A percentile compares a stretch with the other conserved stretches of the same genome.
Conservation (phyloP, 2,888 invertebrate genomes). For the Napeogenes sylphis region DNA sequence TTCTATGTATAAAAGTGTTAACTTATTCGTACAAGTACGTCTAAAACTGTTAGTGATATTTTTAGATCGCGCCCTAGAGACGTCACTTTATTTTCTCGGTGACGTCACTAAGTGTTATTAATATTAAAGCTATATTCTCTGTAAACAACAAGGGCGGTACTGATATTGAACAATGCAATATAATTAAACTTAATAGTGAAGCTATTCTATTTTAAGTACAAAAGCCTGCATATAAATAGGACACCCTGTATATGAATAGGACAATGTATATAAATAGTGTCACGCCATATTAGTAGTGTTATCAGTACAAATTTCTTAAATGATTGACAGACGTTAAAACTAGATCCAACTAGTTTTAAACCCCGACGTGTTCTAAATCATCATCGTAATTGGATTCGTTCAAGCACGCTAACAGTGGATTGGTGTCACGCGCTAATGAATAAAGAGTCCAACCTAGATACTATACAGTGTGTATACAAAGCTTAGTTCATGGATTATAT, state of each 20-base stretch:
- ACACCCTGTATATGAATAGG: too few relatives aligned
- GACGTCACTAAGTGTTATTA: slow-evolving; percentile 17
- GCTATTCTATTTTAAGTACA: too few relatives aligned
- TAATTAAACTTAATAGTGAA: not conserved
- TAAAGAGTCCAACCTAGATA: slow-evolving; percentile 33
- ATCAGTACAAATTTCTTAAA: too few relatives aligned
- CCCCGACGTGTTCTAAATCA: slow-evolving; percentile 25
- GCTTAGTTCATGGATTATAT: too few relatives aligned
- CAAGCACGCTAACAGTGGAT: slow-evolving; percentile 78
- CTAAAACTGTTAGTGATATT: slow-evolving; percentile 7
- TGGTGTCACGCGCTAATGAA: slow-evolving; percentile 76
- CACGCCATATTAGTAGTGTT: too few relatives aligned
- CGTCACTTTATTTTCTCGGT: not conserved
- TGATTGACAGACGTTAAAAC: too few relatives aligned
- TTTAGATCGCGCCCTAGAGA: not conserved
- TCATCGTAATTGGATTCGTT: slow-evolving; percentile 52
- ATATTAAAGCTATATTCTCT: slow-evolving; percentile 7
- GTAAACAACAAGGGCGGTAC: not conserved
- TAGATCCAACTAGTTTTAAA: slow-evolving; percentile 21
- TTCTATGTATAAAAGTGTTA: not conserved
- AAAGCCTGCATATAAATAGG: too few relatives aligned
- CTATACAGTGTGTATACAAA: too few relatives aligned
- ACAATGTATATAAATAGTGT: too few relatives aligned
- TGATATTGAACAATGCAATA: not conserved
- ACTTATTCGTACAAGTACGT: not conserved